phyloP scores from a whole-genome alignment of 2,113 vertebrate genomes.

The Bettongia penicillata region DNA sequence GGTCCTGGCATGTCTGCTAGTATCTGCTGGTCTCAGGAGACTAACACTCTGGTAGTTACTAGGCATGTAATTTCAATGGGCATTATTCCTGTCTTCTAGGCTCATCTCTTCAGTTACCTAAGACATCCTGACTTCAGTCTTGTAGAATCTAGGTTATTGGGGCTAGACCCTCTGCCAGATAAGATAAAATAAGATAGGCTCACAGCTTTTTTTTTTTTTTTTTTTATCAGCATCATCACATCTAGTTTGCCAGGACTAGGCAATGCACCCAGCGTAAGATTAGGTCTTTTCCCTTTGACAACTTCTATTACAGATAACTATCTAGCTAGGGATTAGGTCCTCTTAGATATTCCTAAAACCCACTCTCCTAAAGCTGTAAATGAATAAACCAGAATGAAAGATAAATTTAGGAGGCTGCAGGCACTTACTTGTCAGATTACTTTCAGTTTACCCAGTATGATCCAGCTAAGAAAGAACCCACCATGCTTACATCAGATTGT shows the following conservation, averaged over 20 bases:
- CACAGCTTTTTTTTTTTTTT: not conserved
- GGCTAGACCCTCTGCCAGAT: not conserved
- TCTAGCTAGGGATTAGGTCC: not conserved
- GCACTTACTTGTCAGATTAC: not conserved
- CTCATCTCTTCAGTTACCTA: not conserved
- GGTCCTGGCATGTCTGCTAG: not conserved
- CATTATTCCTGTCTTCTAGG: not conserved
- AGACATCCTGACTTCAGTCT: not conserved
- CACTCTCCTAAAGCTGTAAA: not conserved
- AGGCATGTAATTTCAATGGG: not conserved
- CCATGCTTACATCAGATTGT: not conserved
- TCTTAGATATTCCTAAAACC: not conserved
- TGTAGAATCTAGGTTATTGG: not conserved
- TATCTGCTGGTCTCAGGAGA: not conserved
- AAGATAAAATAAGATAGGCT: not conserved
- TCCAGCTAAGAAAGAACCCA: not conserved
- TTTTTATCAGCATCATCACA: not conserved
- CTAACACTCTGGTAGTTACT: not conserved
- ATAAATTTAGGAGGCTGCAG: not conserved
- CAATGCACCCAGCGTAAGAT: not conserved
- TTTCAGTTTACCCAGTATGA: not conserved
- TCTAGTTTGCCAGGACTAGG: not conserved
- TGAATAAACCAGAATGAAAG: not conserved
- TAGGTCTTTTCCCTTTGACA: not conserved
- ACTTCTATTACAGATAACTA: not conserved